Conservation (phyloP, 2,113 vertebrate species). For the Hassar affinis region DNA sequence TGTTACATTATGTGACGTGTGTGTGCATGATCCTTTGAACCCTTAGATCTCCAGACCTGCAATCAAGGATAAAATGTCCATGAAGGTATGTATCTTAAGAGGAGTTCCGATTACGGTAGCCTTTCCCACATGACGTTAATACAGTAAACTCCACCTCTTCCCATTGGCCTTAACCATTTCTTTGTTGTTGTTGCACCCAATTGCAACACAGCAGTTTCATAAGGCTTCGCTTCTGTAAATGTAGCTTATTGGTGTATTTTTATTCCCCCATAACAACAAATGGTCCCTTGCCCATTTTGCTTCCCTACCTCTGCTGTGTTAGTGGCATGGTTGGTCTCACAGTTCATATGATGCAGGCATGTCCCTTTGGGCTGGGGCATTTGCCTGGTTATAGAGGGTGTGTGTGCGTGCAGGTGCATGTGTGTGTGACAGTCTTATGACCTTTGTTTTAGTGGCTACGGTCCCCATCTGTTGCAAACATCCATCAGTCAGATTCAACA, state of each 20-base stretch:
- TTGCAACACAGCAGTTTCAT: constrained; percentile 26
- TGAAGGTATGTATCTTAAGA: constrained; percentile 67
- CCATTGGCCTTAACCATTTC: background rate
- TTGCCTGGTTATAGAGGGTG: background rate
- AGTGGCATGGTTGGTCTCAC: background rate
- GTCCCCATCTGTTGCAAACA: constrained; percentile 1
- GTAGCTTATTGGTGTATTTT: constrained; percentile 18
- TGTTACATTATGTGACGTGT: constrained; percentile 17
- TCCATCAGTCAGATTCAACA: background rate
- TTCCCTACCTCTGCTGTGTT: background rate
- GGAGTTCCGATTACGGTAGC: constrained; percentile 1
- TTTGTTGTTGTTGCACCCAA: constrained; percentile 15
- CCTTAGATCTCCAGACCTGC: constrained; percentile 75
- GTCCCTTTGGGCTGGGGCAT: constrained; percentile 10
- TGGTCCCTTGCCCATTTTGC: constrained; percentile 11
- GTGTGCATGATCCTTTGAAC: constrained; percentile 68
- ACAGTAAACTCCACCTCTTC: background rate
- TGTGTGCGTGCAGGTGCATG: background rate
- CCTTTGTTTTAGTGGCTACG: constrained; percentile 1
- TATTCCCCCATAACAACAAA: constrained; percentile 7
- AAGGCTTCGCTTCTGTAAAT: constrained; percentile 37
- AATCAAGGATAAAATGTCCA: constrained; percentile 73
- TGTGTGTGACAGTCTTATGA: background rate
- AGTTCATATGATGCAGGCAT: background rate
- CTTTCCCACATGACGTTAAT: background rate